Conservation (phyloP, 2,797 vertebrate genomes). For the Nyctalus aviator region DNA sequence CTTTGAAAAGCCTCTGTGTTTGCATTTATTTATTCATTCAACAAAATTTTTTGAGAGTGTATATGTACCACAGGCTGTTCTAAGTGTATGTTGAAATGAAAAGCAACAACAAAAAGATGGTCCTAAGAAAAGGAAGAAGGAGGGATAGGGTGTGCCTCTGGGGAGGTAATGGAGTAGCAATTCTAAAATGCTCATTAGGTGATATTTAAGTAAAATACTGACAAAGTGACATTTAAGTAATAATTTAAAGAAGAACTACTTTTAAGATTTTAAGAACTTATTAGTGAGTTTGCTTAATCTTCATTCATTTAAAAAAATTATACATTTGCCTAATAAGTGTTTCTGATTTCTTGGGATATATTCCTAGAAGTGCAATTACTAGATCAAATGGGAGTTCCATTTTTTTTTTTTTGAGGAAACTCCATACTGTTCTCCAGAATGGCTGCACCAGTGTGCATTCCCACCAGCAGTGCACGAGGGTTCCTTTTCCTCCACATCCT, state of each 20-base stretch:
- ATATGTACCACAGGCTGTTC: neutral
- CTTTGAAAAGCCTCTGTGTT: neutral
- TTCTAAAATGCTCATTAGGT: conserved; percentile 12
- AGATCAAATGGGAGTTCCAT: too few relatives aligned
- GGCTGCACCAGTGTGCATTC: too few relatives aligned
- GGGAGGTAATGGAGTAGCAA: neutral
- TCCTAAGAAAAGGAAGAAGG: neutral
- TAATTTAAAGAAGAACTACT: neutral
- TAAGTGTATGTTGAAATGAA: neutral
- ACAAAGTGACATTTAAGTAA: neutral
- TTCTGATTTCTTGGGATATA: too few relatives aligned
- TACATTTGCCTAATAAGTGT: neutral
- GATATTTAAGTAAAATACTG: neutral
- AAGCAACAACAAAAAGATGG: neutral
- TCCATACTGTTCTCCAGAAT: too few relatives aligned
- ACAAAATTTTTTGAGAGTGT: neutral
- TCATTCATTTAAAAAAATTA: neutral
- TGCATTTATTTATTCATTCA: conserved; percentile 55
- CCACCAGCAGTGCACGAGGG: too few relatives aligned
- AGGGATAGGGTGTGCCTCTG: neutral
- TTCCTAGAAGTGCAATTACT: too few relatives aligned
- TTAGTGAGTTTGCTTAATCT: conserved; percentile 3
- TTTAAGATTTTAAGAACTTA: conserved; percentile 50
- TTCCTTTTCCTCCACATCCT: too few relatives aligned
- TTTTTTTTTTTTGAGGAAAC: too few relatives aligned